These are phyloP conservation scores for Callosobruchus maculatus DNA, from an alignment of 2,888 invertebrate species.

Conservation along the genomic window DNA sequence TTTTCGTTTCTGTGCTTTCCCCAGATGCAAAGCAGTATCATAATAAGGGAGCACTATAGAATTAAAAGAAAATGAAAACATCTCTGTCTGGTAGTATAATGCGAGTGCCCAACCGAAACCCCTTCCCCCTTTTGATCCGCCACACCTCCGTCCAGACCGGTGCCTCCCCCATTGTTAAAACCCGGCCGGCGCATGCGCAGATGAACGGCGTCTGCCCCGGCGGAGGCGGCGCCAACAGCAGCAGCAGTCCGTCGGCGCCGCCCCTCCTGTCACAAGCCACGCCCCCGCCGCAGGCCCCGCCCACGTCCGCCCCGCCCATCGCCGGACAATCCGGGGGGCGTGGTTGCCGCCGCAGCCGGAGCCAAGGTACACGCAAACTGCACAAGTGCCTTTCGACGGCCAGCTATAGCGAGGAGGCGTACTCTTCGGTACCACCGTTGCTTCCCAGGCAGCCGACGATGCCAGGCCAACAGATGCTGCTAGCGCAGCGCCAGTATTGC, in stretches of 20 bases:
- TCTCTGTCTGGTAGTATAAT: too few relatives aligned
- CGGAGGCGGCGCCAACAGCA: constrained; percentile 37
- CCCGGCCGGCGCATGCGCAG: constrained; percentile 47
- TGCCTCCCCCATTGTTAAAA: background rate
- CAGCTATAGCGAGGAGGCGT: constrained; percentile 73
- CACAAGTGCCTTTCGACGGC: constrained; percentile 89
- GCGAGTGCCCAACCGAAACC: background rate
- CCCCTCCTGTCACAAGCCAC: background rate
- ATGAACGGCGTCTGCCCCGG: constrained; percentile 62
- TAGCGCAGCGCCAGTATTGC: constrained; percentile 88
- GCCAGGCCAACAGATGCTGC: constrained; percentile 53
- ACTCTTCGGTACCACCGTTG: constrained; percentile 51
- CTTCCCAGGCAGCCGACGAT: constrained; percentile 47
- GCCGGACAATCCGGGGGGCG: constrained; percentile 17
- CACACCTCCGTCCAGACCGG: background rate
- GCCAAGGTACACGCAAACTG: constrained; percentile 93
- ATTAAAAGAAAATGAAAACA: too few relatives aligned
- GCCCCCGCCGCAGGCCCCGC: constrained; percentile 20
- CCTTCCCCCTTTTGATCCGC: background rate
- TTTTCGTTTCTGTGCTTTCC: too few relatives aligned
- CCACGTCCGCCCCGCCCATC: constrained; percentile 59
- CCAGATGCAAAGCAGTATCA: too few relatives aligned
- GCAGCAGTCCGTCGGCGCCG: constrained; percentile 22
- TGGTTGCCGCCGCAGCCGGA: constrained; percentile 67
- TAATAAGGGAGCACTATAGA: too few relatives aligned